phyloP scores from a whole-genome alignment of 2,888 invertebrate species.

The Phaedon cochleariae region DNA sequence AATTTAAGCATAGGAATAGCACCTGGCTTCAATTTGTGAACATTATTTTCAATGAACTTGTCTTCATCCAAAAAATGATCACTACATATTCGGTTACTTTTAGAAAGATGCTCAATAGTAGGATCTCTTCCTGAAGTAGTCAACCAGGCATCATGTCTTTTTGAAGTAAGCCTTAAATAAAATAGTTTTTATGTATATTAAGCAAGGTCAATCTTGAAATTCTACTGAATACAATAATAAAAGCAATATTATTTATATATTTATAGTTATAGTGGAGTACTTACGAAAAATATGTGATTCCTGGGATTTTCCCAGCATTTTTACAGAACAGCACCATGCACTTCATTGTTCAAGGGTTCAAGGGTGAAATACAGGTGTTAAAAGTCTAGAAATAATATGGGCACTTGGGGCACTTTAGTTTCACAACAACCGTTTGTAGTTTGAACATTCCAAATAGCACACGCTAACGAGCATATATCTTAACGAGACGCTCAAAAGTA shows the following conservation, averaged over 20 bases:
- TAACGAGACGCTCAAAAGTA: no score
- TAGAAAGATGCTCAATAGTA: not conserved
- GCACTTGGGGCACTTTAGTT: not conserved
- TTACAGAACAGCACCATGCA: conserved; percentile 1
- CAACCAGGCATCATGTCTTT: conserved; percentile 1
- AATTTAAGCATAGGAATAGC: not conserved
- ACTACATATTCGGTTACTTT: not conserved
- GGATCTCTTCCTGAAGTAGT: not conserved
- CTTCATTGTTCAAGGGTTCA: not conserved
- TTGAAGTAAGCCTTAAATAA: no score
- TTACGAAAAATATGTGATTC: not conserved
- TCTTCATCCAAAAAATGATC: not conserved
- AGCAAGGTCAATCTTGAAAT: no score
- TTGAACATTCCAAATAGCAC: no score
- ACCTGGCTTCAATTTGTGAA: not conserved
- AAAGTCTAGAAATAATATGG: not conserved
- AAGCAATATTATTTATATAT: not conserved
- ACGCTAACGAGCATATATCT: no score
- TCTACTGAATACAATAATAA: no score
- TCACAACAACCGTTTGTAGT: no score
- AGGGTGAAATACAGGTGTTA: not conserved
- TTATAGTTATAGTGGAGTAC: not conserved
- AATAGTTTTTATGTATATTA: not conserved
- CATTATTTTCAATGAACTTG: not conserved
- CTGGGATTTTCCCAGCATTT: not conserved